Percentiles rank a stretch among this genome's conserved stretches.
phyloP scores from a whole-genome alignment of 2,113 vertebrate species.

The Calidris pygmaea region DNA sequence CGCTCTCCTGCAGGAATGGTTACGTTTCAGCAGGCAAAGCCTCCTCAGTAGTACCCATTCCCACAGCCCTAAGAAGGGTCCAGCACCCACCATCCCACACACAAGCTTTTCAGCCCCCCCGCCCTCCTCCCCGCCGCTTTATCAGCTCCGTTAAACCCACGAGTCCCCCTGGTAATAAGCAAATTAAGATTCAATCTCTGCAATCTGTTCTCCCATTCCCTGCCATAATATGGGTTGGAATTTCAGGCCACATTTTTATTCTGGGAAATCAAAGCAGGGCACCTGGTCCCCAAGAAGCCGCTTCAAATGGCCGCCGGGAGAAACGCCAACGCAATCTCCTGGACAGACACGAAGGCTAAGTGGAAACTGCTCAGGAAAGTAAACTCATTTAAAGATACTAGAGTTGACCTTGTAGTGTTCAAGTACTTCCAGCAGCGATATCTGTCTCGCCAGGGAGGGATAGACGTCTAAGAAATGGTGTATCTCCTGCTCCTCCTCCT shows the following conservation, averaged over 20 bases:
- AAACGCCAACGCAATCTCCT: not conserved
- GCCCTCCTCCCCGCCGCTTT: not conserved
- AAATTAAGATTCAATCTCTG: not conserved
- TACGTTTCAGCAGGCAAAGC: not conserved
- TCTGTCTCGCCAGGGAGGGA: not conserved
- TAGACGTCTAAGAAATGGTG: not conserved
- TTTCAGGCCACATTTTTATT: not conserved
- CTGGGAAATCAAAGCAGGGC: not conserved
- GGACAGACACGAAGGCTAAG: not conserved
- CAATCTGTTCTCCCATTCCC: not conserved
- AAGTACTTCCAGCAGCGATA: not conserved
- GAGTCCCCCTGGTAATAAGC: not conserved
- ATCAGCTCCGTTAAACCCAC: not conserved
- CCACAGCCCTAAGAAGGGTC: not conserved
- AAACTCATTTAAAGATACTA: not conserved
- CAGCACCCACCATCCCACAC: not conserved
- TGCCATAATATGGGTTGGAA: fast-evolving
- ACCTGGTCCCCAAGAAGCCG: not conserved
- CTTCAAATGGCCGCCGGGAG: not conserved
- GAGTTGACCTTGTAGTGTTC: not conserved
- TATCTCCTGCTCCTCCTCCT: not conserved
- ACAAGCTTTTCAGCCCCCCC: not conserved
- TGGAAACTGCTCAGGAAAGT: not conserved
- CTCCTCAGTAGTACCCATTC: fast-evolving
- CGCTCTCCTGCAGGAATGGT: fast-evolving